A percentile compares a stretch with the other conserved stretches of the same genome.
Conservation (phyloP, 2,888 invertebrate species). For the Volucella bombylans region DNA sequence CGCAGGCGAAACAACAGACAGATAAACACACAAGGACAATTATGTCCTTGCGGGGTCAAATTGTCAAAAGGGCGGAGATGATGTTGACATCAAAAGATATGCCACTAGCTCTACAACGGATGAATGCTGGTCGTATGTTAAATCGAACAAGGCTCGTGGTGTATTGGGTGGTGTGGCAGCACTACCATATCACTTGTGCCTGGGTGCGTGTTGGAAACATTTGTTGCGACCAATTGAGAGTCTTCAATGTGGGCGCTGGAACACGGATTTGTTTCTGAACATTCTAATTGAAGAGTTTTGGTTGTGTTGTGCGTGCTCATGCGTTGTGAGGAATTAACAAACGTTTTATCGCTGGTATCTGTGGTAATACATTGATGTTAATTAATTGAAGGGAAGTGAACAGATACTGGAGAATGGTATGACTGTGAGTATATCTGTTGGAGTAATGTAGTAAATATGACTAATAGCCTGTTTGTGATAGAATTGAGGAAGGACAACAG, state of each 20-base stretch:
- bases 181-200: conserved; percentile 11
- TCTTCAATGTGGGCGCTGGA: conserved; percentile 58
- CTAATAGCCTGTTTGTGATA: no score
- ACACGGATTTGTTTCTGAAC: conserved; percentile 58
- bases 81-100: conserved; percentile 65
- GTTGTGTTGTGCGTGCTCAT: neutral
- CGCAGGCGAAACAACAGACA: conserved; percentile 32
- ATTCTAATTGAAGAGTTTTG: conserved; percentile 60
- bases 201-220: conserved; percentile 56
- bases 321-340: conserved; percentile 24
- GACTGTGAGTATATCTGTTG: neutral
- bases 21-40: conserved; percentile 42
- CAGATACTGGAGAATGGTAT: neutral
- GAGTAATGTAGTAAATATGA: conserved; percentile 10
- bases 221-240: conserved; percentile 64
- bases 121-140: conserved; percentile 65
- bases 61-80: conserved; percentile 66
- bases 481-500: no score
- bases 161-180: neutral
- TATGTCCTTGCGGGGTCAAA: conserved; percentile 67
- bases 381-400: conserved; percentile 46
- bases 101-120: conserved; percentile 33
- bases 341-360: conserved; percentile 44
- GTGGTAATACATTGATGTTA: conserved; percentile 59
- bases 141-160: conserved; percentile 48